Percentiles rank a stretch among this genome's conserved stretches.
phyloP scores from a whole-genome alignment of 2,888 invertebrate species.

The Agrypnus murinus region DNA sequence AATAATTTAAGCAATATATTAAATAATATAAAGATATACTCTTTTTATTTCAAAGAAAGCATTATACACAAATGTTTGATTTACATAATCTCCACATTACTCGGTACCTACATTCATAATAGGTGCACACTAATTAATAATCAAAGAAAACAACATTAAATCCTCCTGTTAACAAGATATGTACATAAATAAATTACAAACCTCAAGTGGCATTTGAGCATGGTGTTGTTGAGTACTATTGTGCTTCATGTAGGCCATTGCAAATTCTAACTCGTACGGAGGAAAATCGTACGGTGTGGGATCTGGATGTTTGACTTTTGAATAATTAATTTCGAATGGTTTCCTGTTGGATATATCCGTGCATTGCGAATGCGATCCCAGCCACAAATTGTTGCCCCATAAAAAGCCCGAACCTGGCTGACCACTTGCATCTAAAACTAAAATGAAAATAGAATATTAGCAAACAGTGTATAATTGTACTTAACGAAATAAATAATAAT shows the following conservation, averaged over 20 bases:
- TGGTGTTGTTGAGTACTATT: conserved; percentile 71
- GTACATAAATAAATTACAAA: conserved; percentile 55
- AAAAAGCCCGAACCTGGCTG: conserved; percentile 73
- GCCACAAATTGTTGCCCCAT: conserved; percentile 77
- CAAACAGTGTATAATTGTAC: too few relatives aligned
- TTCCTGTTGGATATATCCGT: conserved; percentile 66
- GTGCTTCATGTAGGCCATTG: conserved; percentile 68
- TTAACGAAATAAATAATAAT: too few relatives aligned
- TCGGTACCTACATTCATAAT: too few relatives aligned
- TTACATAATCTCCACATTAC: too few relatives aligned
- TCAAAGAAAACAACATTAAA: too few relatives aligned
- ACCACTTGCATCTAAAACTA: conserved; percentile 76
- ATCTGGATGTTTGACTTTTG: conserved; percentile 59
- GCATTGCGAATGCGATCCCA: conserved; percentile 74
- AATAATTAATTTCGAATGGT: conserved; percentile 61
- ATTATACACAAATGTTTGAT: too few relatives aligned
- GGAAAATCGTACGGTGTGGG: conserved; percentile 67
- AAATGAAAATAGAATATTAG: too few relatives aligned
- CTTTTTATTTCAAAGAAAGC: too few relatives aligned
- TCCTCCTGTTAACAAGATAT: too few relatives aligned
- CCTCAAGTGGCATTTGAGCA: conserved; percentile 68
- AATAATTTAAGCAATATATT: too few relatives aligned
- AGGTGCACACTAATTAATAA: too few relatives aligned
- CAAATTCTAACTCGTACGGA: conserved; percentile 68
- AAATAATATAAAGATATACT: too few relatives aligned